Percentiles rank a stretch among this genome's conserved stretches.
Conservation (phyloP, 2,888 invertebrate species). For the Phaedon cochleariae region DNA sequence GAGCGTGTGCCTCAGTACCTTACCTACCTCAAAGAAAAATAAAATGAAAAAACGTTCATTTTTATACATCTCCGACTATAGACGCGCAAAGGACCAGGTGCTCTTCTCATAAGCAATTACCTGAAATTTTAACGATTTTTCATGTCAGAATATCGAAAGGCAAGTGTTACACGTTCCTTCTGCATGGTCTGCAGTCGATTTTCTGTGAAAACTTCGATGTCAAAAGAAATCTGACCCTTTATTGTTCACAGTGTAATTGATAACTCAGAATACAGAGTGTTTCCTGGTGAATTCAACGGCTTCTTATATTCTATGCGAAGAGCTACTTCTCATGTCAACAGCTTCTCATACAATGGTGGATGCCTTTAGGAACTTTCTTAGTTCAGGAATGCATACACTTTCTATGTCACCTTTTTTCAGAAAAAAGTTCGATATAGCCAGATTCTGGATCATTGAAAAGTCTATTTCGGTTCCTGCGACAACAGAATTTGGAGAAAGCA, state of each 20-base stretch:
- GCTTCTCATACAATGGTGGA: too few relatives aligned
- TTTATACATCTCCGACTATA: background rate
- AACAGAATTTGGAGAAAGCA: too few relatives aligned
- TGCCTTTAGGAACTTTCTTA: too few relatives aligned
- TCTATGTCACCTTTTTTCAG: too few relatives aligned
- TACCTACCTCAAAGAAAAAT: background rate
- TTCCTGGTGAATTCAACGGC: too few relatives aligned
- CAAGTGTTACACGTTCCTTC: slow-evolving; percentile 39
- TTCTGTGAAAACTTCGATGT: background rate
- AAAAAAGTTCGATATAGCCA: too few relatives aligned
- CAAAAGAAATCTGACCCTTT: background rate
- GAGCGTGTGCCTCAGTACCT: background rate
- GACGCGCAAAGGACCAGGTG: background rate
- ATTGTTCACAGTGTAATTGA: background rate
- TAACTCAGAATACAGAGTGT: too few relatives aligned
- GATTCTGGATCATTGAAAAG: too few relatives aligned
- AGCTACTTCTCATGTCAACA: too few relatives aligned
- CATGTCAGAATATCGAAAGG: slow-evolving; percentile 33
- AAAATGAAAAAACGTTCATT: background rate
- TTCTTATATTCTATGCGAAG: too few relatives aligned
- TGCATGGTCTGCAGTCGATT: background rate
- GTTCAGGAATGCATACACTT: too few relatives aligned
- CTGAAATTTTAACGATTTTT: slow-evolving; percentile 13
- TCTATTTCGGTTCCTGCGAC: too few relatives aligned
- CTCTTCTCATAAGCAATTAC: slow-evolving; percentile 1